Percentiles rank a stretch among this genome's conserved stretches.
These are phyloP conservation scores for Gopherus evgoodei DNA, from an alignment of 2,113 vertebrate species.

Conservation along the genomic window DNA sequence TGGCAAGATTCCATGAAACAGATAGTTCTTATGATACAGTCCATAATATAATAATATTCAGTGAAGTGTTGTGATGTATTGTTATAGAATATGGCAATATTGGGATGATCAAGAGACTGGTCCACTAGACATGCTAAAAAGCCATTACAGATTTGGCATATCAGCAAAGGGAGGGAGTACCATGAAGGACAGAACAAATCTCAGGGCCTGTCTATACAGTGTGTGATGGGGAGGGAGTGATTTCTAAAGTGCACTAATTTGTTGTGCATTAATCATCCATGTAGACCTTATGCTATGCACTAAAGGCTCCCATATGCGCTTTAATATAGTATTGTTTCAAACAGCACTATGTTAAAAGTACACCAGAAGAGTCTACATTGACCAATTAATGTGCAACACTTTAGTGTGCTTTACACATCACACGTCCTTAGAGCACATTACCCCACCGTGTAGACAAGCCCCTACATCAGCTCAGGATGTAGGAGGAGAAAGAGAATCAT, in stretches of 20 bases:
- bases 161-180: accelerated
- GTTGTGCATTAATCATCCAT: neutral
- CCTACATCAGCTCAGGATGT: neutral
- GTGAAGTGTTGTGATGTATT: neutral
- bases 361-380: neutral
- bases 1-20: neutral
- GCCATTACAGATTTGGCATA: neutral
- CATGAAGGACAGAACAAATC: neutral
- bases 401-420: neutral
- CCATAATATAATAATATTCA: neutral
- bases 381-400: neutral
- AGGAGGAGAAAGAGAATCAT: neutral
- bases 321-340: no score
- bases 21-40: neutral
- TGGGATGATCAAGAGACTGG: neutral
- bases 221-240: neutral
- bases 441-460: neutral
- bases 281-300: neutral
- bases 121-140: neutral
- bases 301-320: neutral
- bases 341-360: neutral
- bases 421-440: neutral
- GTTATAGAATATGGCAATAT: neutral
- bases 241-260: neutral
- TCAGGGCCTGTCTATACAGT: neutral